Conservation (phyloP, 2,888 invertebrate species). For the Resseliella maxima region DNA sequence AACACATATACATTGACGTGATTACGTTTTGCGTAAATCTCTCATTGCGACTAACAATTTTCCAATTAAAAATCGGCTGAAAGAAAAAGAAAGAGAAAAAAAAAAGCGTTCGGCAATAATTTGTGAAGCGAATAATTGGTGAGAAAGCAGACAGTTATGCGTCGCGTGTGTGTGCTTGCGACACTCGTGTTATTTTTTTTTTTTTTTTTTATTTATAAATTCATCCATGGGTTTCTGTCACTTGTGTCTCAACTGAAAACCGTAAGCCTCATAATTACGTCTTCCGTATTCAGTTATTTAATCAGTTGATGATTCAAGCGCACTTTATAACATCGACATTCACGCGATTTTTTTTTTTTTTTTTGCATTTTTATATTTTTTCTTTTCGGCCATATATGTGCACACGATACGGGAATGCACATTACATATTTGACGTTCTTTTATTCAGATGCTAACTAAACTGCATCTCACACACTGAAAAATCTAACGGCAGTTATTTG, state of each 20-base stretch:
- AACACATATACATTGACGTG: not conserved
- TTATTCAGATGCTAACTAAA: not conserved
- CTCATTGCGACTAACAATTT: not conserved
- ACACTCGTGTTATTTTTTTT: no score
- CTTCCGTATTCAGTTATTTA: not conserved
- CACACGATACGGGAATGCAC: not conserved
- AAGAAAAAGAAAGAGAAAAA: no score
- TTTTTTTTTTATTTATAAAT: not conserved
- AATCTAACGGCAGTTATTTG: not conserved
- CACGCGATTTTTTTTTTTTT: not conserved
- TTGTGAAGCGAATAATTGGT: constrained; percentile 16
- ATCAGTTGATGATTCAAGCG: not conserved
- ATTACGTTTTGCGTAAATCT: not conserved
- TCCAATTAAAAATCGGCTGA: not conserved
- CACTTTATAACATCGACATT: no score
- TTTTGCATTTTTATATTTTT: not conserved
- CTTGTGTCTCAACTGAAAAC: not conserved
- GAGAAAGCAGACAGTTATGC: not conserved
- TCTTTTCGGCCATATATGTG: not conserved
- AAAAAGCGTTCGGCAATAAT: not conserved
- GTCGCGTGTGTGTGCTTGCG: constrained; percentile 18
- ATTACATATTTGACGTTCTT: not conserved
- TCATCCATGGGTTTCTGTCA: not conserved
- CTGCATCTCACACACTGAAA: not conserved
- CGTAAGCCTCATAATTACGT: not conserved